Conservation (phyloP, 2,888 invertebrate genomes). For the Pharmacophagus antenor region DNA sequence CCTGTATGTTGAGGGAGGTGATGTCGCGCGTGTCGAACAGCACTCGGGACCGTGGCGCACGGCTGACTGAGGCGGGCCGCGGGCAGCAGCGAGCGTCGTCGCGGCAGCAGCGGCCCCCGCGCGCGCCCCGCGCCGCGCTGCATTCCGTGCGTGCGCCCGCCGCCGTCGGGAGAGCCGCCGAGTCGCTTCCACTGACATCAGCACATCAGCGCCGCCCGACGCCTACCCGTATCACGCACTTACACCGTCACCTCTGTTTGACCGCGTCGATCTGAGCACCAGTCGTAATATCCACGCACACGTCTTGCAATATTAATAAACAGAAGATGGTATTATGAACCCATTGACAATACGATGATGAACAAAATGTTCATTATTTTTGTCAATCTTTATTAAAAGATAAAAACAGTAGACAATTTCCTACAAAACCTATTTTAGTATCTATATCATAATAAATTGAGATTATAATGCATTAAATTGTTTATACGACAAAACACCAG, state of each 20-base stretch:
- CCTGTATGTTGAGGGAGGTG: conserved; percentile 61
- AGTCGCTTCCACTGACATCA: conserved; percentile 58
- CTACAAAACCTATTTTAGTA: background rate
- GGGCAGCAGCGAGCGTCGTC: conserved; percentile 60
- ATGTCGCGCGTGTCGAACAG: conserved; percentile 58
- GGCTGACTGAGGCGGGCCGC: conserved; percentile 64
- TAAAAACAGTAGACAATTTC: background rate
- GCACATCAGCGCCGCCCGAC: conserved; percentile 45
- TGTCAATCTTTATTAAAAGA: background rate
- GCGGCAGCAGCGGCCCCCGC: conserved; percentile 65
- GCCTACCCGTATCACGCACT: conserved; percentile 63
- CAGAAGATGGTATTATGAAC: background rate
- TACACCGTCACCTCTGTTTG: conserved; percentile 66
- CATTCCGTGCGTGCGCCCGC: conserved; percentile 59
- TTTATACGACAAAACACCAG: background rate
- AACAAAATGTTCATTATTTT: background rate
- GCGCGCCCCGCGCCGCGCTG: conserved; percentile 67
- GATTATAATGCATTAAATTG: conserved; percentile 5
- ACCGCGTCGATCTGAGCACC: conserved; percentile 48
- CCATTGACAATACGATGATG: background rate
- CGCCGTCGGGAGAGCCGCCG: conserved; percentile 62
- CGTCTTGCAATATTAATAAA: background rate
- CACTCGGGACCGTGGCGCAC: conserved; percentile 76
- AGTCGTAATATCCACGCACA: background rate
- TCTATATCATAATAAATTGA: conserved; percentile 8